Evolutionary conservation across 1,140 invertebrate species (phyloP).

Genomic region (Bombus difficillimus): DNA sequence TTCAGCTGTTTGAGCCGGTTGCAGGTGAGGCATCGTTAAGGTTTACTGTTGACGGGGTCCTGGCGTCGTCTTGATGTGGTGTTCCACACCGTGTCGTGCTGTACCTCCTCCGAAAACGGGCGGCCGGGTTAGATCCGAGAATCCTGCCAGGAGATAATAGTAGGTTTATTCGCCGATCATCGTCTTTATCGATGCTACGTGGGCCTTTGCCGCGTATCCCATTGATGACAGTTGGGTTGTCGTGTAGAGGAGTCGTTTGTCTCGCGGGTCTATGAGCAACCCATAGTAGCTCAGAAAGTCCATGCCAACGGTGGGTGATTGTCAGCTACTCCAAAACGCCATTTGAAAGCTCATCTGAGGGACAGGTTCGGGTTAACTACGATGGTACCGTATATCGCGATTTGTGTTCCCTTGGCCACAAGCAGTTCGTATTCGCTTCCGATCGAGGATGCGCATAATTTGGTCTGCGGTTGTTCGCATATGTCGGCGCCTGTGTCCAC

Average conservation of each 20-base stretch:
- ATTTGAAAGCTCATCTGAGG: accelerated
- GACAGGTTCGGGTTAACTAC: accelerated
- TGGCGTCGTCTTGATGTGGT: too few species aligned
- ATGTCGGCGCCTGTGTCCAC: accelerated
- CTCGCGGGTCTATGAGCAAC: accelerated
- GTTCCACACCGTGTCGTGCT: too few species aligned
- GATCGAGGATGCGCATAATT: accelerated
- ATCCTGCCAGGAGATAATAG: accelerated
- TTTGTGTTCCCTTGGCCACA: accelerated
- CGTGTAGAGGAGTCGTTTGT: accelerated
- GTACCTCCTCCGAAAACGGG: too few species aligned
- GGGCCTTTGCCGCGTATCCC: accelerated
- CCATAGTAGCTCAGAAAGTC: accelerated
- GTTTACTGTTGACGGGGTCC: accelerated
- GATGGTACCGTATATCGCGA: too few species aligned
- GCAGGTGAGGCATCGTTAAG: accelerated
- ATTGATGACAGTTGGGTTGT: accelerated
- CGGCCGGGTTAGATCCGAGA: accelerated
- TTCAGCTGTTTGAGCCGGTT: accelerated
- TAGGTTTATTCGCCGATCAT: accelerated
- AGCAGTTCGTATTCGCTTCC: too few species aligned
- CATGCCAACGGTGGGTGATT: too few species aligned
- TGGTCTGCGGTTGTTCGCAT: accelerated
- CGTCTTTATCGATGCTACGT: accelerated
- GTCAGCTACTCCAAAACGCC: too few species aligned